Percentiles rank a stretch among this genome's conserved stretches.
Evolutionary conservation across 2,888 invertebrate genomes (phyloP).

Genomic region (Habrosyne pyritoides): DNA sequence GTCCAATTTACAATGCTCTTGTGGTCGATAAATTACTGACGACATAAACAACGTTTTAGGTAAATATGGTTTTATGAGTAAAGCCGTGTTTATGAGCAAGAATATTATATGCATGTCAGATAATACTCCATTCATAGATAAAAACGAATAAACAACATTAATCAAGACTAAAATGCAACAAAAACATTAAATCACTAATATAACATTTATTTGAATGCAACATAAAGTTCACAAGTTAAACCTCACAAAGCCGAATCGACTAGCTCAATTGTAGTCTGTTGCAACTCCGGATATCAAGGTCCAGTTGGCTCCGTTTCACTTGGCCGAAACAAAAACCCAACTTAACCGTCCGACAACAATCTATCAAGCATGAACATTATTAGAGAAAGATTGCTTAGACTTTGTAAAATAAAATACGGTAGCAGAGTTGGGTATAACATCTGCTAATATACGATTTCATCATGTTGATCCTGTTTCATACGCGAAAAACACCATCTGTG

Average conservation of each 20-base stretch:
- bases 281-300: constrained; percentile 81
- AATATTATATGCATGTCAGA: no score
- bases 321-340: constrained; percentile 65
- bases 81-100: no score
- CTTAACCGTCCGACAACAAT: constrained; percentile 30
- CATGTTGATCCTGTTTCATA: neutral
- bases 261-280: constrained; percentile 48
- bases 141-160: no score
- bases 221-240: constrained; percentile 38
- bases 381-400: constrained; percentile 28
- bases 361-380: constrained; percentile 54
- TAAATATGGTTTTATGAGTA: no score
- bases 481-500: neutral
- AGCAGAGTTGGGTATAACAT: neutral
- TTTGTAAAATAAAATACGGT: neutral
- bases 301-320: constrained; percentile 78
- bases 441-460: constrained; percentile 2
- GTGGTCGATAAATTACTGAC: no score
- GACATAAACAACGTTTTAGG: no score
- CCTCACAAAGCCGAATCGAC: constrained; percentile 22
- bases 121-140: no score
- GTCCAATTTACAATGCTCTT: no score
- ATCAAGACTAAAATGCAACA: neutral
- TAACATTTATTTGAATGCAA: no score
- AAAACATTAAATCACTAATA: neutral